A percentile compares a stretch with the other conserved stretches of the same genome.
phyloP scores from a whole-genome alignment of 2,113 vertebrate species.

The Ginglymostoma cirratum region DNA sequence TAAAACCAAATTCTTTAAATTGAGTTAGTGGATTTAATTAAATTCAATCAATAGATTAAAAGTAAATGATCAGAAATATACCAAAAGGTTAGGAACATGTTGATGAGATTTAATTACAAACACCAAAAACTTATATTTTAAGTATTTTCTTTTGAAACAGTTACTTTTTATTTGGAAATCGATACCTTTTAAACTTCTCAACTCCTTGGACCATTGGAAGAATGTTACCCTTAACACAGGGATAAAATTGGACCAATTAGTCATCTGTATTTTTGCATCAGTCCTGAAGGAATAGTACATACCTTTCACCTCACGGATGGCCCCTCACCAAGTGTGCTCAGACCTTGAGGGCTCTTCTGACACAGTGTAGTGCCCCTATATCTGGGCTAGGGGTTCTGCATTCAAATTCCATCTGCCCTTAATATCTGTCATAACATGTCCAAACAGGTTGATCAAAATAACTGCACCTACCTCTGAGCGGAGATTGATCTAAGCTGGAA shows the following conservation, averaged over 20 bases:
- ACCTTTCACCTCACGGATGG: background rate
- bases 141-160: background rate
- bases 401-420: no score
- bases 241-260: background rate
- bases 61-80: background rate
- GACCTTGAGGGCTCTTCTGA: no score
- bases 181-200: background rate
- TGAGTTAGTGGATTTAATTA: background rate
- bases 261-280: background rate
- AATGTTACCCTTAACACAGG: background rate
- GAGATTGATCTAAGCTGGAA: background rate
- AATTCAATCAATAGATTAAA: background rate
- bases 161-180: background rate
- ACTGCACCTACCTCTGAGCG: background rate
- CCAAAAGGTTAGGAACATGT: background rate
- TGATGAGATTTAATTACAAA: background rate
- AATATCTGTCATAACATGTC: no score
- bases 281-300: background rate
- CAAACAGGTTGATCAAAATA: no score
- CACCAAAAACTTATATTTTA: background rate
- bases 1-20: background rate
- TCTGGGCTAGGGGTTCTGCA: no score
- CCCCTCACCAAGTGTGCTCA: background rate
- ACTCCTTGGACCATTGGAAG: background rate
- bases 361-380: no score